Evolutionary conservation across 2,888 invertebrate genomes (phyloP).

Genomic region (Portevinia maculata): DNA sequence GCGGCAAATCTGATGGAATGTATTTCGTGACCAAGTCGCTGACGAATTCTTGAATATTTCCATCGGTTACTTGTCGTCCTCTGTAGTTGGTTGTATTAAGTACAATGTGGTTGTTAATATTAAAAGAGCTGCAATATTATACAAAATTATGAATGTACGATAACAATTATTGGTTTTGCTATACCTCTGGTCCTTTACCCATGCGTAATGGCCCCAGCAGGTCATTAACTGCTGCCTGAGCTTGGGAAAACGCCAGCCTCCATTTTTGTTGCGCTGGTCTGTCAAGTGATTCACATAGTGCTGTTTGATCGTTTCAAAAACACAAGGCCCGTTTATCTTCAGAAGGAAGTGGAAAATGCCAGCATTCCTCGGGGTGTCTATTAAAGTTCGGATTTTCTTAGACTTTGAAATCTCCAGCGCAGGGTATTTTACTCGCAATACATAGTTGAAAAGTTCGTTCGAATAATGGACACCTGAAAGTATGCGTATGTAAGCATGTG

Average conservation of each 20-base stretch:
- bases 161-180: neutral
- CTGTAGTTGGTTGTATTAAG: constrained; percentile 86
- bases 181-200: constrained; percentile 84
- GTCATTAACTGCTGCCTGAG: constrained; percentile 87
- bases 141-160: neutral
- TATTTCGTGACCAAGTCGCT: constrained; percentile 91
- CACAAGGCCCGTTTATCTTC: constrained; percentile 85
- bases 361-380: constrained; percentile 89
- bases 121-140: constrained; percentile 78
- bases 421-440: constrained; percentile 85
- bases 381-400: constrained; percentile 86
- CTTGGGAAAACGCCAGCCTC: constrained; percentile 86
- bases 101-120: constrained; percentile 88
- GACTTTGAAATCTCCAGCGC: constrained; percentile 85
- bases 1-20: constrained; percentile 88
- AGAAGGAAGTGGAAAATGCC: constrained; percentile 89
- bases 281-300: constrained; percentile 84
- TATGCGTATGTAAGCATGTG: neutral
- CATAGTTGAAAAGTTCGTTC: constrained; percentile 85
- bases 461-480: constrained; percentile 84
- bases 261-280: constrained; percentile 85
- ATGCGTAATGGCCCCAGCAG: constrained; percentile 91
- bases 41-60: constrained; percentile 91
- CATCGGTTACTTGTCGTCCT: constrained; percentile 88
- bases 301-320: constrained; percentile 84